A percentile compares a stretch with the other conserved stretches of the same genome.
These are phyloP conservation scores for Hypercompe scribonia DNA, from an alignment of 2,888 invertebrate species.

Conservation along the genomic window DNA sequence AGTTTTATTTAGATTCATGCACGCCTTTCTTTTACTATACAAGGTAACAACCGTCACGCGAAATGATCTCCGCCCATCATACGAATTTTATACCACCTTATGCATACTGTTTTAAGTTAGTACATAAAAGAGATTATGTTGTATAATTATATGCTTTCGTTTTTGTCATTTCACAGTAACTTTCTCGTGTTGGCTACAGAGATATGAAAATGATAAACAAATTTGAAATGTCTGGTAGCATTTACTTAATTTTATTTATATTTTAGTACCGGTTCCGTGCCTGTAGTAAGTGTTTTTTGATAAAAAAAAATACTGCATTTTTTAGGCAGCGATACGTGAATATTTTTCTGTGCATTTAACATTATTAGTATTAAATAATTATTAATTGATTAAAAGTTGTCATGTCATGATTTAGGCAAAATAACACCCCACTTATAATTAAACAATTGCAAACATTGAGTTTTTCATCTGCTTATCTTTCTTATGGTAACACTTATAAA, in stretches of 20 bases:
- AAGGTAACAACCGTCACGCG: conserved; percentile 51
- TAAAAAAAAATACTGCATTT: not conserved
- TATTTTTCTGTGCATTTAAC: not conserved
- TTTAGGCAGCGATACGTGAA: not conserved
- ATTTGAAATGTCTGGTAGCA: conserved; percentile 28
- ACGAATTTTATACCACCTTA: conserved; percentile 47
- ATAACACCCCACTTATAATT: not conserved
- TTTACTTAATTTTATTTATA: conserved; percentile 7
- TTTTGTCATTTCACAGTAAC: conserved; percentile 56
- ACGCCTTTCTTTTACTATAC: conserved; percentile 39
- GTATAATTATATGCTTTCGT: conserved; percentile 68
- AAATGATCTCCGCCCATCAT: conserved; percentile 48
- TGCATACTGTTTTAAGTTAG: conserved; percentile 57
- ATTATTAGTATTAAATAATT: not conserved
- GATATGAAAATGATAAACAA: conserved; percentile 37
- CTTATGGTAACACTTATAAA: not conserved
- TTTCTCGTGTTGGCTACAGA: conserved; percentile 37
- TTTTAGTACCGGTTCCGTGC: not conserved
- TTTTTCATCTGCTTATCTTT: not conserved
- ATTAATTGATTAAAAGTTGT: too few species aligned
- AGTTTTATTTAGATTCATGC: conserved; percentile 33
- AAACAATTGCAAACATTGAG: not conserved
- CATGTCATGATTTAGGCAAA: not conserved
- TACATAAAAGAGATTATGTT: conserved; percentile 62
- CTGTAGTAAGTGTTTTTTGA: not conserved